phyloP scores from a whole-genome alignment of 2,797 vertebrate genomes.

The Chaunax sp. region DNA sequence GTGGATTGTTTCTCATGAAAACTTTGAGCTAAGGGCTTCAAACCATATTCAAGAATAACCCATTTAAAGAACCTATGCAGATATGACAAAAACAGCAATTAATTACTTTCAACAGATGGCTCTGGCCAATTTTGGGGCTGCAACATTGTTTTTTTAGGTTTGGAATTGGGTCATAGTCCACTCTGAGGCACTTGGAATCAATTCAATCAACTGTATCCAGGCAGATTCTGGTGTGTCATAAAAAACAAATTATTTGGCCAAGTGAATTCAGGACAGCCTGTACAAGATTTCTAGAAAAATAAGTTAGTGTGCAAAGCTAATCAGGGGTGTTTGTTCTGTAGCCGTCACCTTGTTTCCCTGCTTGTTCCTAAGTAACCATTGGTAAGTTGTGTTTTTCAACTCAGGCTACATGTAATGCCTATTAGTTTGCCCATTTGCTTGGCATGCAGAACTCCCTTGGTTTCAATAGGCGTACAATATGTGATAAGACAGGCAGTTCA shows the following conservation, averaged over 20 bases:
- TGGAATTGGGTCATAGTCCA: neutral
- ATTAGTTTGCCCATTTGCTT: conserved; percentile 36
- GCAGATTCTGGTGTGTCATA: neutral
- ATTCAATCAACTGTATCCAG: neutral
- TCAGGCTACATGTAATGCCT: conserved; percentile 1
- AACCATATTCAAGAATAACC: neutral
- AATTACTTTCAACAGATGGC: neutral
- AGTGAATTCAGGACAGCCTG: neutral
- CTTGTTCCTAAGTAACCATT: conserved; percentile 1
- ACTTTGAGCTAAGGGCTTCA: neutral
- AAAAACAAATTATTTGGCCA: neutral
- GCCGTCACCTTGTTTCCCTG: too few relatives aligned
- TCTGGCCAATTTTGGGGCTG: neutral
- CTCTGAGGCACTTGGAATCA: neutral
- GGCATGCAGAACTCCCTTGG: conserved; percentile 30
- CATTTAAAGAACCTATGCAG: neutral
- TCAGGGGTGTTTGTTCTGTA: neutral
- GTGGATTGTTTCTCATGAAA: conserved; percentile 3
- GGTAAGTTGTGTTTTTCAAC: conserved; percentile 2
- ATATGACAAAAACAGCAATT: neutral
- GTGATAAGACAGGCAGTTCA: conserved; percentile 33
- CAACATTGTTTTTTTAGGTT: neutral
- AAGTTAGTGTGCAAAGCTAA: neutral
- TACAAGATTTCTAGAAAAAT: neutral
- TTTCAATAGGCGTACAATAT: conserved; percentile 29